These are phyloP conservation scores for Drosophila seguyi DNA, from an alignment of 1,140 invertebrate species.

Conservation along the genomic window DNA sequence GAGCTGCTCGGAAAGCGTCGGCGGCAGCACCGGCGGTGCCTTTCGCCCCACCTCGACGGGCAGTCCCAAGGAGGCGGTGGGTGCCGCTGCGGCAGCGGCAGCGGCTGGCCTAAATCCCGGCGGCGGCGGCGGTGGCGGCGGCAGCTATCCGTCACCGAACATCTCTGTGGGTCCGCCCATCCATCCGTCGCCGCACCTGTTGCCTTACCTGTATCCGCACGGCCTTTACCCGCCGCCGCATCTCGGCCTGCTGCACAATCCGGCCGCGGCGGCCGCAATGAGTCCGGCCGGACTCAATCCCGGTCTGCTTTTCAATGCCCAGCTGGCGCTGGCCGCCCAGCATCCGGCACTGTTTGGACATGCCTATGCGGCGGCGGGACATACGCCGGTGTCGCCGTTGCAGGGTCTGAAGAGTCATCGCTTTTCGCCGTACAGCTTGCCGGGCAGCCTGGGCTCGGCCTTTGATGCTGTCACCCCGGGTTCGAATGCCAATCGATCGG, in stretches of 20 bases:
- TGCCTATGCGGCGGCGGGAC: constrained; percentile 88
- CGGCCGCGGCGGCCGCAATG: constrained; percentile 86
- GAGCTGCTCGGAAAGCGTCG: constrained; percentile 88
- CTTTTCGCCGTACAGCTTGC: constrained; percentile 94
- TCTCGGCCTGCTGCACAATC: constrained; percentile 87
- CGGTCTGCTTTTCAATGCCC: constrained; percentile 93
- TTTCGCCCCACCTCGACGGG: constrained; percentile 87
- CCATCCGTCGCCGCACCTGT: constrained; percentile 91
- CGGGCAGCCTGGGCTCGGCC: constrained; percentile 90
- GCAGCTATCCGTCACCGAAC: constrained; percentile 91
- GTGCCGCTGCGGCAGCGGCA: constrained; percentile 86
- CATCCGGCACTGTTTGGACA: constrained; percentile 91
- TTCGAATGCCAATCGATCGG: constrained; percentile 83
- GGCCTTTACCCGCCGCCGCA: constrained; percentile 93
- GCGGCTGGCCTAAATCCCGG: constrained; percentile 85
- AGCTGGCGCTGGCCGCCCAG: constrained; percentile 92
- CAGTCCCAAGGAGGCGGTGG: constrained; percentile 86
- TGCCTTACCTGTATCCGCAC: constrained; percentile 95
- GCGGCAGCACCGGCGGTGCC: constrained; percentile 86
- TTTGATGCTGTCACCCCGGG: constrained; percentile 94
- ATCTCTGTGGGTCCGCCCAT: constrained; percentile 95
- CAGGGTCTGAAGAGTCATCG: constrained; percentile 86
- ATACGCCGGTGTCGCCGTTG: constrained; percentile 86
- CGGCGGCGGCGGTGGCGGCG: constrained; percentile 85
- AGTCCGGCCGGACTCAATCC: constrained; percentile 88